Evolutionary conservation across 2,797 vertebrate species (phyloP).

Genomic region (Dermochelys coriacea): DNA sequence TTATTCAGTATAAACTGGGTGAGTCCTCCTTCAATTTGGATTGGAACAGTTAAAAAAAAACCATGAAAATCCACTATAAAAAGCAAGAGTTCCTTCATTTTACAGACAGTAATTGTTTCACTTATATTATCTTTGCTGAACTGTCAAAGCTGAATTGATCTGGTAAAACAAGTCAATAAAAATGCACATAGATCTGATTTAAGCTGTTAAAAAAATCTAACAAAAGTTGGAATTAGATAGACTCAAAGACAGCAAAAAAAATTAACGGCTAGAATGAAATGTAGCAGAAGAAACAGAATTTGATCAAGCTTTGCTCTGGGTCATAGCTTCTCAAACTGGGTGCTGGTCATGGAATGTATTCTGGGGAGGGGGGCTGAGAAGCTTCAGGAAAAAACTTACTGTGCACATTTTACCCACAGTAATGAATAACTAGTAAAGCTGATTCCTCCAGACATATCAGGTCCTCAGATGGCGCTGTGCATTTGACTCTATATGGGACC

Average conservation of each 20-base stretch:
- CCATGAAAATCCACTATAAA: conserved; percentile 48
- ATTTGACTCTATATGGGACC: too few relatives aligned
- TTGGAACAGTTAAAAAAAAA: conserved; percentile 21
- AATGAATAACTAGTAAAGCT: too few relatives aligned
- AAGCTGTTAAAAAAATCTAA: conserved; percentile 19
- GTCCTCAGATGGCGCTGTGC: too few relatives aligned
- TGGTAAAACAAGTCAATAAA: conserved; percentile 64
- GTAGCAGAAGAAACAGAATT: background rate
- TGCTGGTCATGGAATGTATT: too few relatives aligned
- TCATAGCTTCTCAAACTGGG: background rate
- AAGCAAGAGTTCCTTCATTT: conserved; percentile 66
- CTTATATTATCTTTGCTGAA: conserved; percentile 55
- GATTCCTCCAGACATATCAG: too few relatives aligned
- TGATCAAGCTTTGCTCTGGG: background rate
- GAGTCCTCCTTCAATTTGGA: conserved; percentile 59
- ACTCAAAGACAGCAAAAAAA: background rate
- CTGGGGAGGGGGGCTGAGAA: too few relatives aligned
- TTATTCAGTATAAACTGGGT: conserved; percentile 72
- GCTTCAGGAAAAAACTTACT: too few relatives aligned
- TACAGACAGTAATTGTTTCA: conserved; percentile 63
- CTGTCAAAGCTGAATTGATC: conserved; percentile 68
- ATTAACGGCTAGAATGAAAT: conserved; percentile 10
- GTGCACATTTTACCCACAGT: too few relatives aligned
- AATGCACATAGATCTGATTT: conserved; percentile 58
- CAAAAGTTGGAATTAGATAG: conserved; percentile 17